phyloP scores from a whole-genome alignment of 1,140 invertebrate species.

The Pemphigus obesinymphae region DNA sequence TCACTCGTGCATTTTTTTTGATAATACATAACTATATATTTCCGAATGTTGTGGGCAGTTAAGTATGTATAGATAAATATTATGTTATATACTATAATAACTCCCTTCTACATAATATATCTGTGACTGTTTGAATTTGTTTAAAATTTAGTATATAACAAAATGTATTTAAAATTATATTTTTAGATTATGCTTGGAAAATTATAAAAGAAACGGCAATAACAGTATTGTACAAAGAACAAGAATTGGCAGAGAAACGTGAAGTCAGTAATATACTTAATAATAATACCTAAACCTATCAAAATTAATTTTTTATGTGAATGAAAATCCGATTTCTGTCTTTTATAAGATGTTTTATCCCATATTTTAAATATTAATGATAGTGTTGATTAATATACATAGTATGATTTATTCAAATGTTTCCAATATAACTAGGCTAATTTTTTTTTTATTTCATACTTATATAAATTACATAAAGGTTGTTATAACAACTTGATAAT shows the following conservation, averaged over 20 bases:
- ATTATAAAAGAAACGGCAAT: slow-evolving; percentile 75
- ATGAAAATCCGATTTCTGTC: not conserved
- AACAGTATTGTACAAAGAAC: slow-evolving; percentile 50
- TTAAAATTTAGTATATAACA: not conserved
- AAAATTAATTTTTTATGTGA: not conserved
- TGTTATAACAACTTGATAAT: no score
- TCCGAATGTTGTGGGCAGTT: not conserved
- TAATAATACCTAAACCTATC: no score
- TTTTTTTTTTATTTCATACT: no score
- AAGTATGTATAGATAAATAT: not conserved
- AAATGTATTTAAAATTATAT: slow-evolving; percentile 16
- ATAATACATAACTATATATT: no score
- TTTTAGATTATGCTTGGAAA: slow-evolving; percentile 80
- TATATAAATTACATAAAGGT: no score
- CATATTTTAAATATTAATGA: no score
- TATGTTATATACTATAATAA: not conserved
- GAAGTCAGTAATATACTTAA: slow-evolving; percentile 42
- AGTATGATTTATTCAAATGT: no score
- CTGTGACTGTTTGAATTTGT: no score
- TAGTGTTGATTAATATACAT: no score
- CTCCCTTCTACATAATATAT: not conserved
- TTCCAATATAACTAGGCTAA: no score
- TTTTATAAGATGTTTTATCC: not conserved
- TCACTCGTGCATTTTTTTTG: no score
- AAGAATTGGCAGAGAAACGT: slow-evolving; percentile 54